Evolutionary conservation across 2,888 invertebrate species (phyloP).

Genomic region (Eristalis intricaria): DNA sequence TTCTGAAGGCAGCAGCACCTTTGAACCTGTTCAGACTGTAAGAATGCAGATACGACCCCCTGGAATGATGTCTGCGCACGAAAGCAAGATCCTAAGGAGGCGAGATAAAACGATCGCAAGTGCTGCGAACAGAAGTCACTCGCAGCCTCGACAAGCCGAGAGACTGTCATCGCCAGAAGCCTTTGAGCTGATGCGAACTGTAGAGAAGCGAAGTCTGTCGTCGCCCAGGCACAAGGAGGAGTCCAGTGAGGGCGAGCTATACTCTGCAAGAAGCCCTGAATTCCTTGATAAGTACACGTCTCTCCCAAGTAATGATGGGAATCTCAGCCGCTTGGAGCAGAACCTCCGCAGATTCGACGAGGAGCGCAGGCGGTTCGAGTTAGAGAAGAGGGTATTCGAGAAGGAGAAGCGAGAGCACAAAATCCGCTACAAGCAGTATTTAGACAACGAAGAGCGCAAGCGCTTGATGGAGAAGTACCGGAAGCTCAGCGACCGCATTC

Average conservation of each 20-base stretch:
- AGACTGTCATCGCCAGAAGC: slow-evolving; percentile 78
- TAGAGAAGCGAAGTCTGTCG: slow-evolving; percentile 79
- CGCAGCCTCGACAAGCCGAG: slow-evolving; percentile 79
- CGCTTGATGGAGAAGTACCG: slow-evolving; percentile 78
- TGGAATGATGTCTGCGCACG: slow-evolving; percentile 78
- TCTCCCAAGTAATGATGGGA: slow-evolving; percentile 71
- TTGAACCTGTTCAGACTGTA: slow-evolving; percentile 74
- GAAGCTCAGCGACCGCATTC: slow-evolving; percentile 77
- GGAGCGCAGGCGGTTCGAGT: slow-evolving; percentile 81
- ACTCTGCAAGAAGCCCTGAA: slow-evolving; percentile 26
- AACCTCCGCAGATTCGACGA: slow-evolving; percentile 80
- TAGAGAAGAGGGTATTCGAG: slow-evolving; percentile 81
- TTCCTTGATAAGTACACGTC: slow-evolving; percentile 13
- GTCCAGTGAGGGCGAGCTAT: slow-evolving; percentile 78
- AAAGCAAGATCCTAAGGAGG: slow-evolving; percentile 79
- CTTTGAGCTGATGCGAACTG: slow-evolving; percentile 75
- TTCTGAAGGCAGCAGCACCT: slow-evolving; percentile 73
- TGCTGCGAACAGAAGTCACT: slow-evolving; percentile 80
- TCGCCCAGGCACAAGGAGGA: slow-evolving; percentile 80
- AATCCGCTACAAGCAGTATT: slow-evolving; percentile 77
- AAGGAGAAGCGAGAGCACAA: slow-evolving; percentile 83
- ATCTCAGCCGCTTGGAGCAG: slow-evolving; percentile 77
- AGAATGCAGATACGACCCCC: slow-evolving; percentile 78
- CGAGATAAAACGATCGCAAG: slow-evolving; percentile 79
- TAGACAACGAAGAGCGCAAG: slow-evolving; percentile 79